Percentiles rank a stretch among this genome's conserved stretches.
Evolutionary conservation across 2,113 vertebrate species (phyloP).

Genomic region (Pluvialis apricaria): DNA sequence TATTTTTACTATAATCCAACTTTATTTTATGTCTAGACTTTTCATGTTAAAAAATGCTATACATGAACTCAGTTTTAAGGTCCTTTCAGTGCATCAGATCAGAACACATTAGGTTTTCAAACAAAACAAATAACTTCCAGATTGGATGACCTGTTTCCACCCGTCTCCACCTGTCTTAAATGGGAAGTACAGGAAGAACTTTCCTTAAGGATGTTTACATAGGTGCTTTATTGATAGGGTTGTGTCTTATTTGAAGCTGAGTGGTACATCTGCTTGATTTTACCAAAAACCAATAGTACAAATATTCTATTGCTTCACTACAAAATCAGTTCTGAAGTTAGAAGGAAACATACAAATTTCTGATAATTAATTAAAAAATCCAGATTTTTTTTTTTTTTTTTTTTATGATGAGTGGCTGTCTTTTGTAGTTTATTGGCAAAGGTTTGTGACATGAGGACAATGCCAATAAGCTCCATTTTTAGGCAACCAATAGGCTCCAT

Average conservation of each 20-base stretch:
- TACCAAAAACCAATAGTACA: background rate
- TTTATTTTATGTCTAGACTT: constrained; percentile 53
- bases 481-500: too few species aligned
- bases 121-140: background rate
- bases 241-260: constrained; percentile 38
- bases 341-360: constrained; percentile 54
- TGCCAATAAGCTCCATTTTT: constrained; percentile 31
- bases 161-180: background rate
- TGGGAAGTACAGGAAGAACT: constrained; percentile 23
- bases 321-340: constrained; percentile 43
- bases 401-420: background rate
- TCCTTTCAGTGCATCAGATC: constrained; percentile 16
- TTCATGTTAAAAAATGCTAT: background rate
- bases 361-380: constrained; percentile 51
- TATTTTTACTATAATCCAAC: constrained; percentile 42
- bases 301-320: constrained; percentile 44
- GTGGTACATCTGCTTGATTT: constrained; percentile 61
- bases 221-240: background rate
- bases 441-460: constrained; percentile 40
- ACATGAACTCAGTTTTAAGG: constrained; percentile 1
- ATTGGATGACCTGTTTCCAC: background rate
- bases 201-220: constrained; percentile 34
- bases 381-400: constrained; percentile 31
- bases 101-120: constrained; percentile 26
- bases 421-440: constrained; percentile 61